Evolutionary conservation across 2,888 invertebrate genomes (phyloP).

Genomic region (Scaptodrosophila latifasciaeformis): DNA sequence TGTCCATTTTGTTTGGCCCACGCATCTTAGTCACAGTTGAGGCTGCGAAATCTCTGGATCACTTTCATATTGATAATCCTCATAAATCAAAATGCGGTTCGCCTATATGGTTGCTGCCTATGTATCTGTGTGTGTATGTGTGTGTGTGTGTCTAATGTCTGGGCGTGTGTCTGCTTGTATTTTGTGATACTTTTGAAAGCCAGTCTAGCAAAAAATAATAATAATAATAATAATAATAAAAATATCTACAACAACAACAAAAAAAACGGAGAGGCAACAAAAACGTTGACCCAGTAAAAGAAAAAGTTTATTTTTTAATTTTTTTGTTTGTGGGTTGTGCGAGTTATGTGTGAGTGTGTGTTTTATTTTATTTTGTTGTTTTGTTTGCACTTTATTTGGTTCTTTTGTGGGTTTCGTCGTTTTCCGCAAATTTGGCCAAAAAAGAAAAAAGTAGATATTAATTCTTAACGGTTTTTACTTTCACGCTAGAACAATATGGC

Average conservation of each 20-base stretch:
- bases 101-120: conserved; percentile 20
- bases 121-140: conserved; percentile 1
- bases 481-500: conserved; percentile 68
- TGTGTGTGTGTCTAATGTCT: background rate
- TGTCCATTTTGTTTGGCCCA: background rate
- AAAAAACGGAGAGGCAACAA: conserved; percentile 10
- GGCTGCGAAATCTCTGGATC: conserved; percentile 46
- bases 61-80: conserved; percentile 66
- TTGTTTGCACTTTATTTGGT: conserved; percentile 3
- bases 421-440: conserved; percentile 21
- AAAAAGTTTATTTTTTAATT: conserved; percentile 59
- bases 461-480: conserved; percentile 69
- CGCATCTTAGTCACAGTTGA: too few relatives aligned
- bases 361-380: background rate
- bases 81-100: conserved; percentile 53
- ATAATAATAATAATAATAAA: conserved; percentile 15
- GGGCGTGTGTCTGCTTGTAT: background rate
- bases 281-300: conserved; percentile 60
- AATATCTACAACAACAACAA: conserved; percentile 21
- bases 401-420: background rate
- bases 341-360: too few relatives aligned
- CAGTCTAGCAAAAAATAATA: conserved; percentile 8
- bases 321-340: background rate
- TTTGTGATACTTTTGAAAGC: conserved; percentile 9
- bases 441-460: conserved; percentile 53